Percentiles rank a stretch among this genome's conserved stretches.
These are phyloP conservation scores for Phaethon lepturus DNA, from an alignment of 2,113 vertebrate genomes.

Conservation along the genomic window DNA sequence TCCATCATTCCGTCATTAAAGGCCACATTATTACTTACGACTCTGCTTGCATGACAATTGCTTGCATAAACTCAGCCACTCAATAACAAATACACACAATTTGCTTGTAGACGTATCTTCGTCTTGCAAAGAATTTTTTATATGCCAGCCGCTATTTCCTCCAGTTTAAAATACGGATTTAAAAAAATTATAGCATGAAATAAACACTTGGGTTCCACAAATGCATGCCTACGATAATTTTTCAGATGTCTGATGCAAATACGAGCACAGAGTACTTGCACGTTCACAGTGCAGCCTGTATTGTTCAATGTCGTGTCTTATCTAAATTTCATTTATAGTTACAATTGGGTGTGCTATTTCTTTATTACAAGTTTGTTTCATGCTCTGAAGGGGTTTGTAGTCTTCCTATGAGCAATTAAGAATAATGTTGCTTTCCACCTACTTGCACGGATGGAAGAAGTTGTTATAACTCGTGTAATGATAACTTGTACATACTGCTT, in stretches of 20 bases:
- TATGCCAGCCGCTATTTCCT: background rate
- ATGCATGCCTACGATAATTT: background rate
- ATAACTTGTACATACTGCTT: background rate
- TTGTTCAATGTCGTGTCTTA: background rate
- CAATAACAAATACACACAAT: slow-evolving; percentile 58
- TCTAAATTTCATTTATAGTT: background rate
- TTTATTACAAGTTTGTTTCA: background rate
- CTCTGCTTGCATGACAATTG: slow-evolving; percentile 98
- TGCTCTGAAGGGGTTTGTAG: background rate
- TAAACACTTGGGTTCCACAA: background rate
- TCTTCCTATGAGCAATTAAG: background rate
- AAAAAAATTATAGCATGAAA: background rate
- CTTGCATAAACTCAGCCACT: slow-evolving; percentile 80
- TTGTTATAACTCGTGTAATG: background rate
- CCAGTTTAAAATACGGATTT: background rate
- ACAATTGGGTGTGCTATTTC: background rate
- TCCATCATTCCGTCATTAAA: slow-evolving; percentile 99
- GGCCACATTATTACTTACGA: slow-evolving; percentile 99
- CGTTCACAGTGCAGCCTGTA: background rate
- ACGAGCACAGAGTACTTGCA: background rate
- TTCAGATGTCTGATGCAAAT: background rate
- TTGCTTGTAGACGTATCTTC: slow-evolving; percentile 41
- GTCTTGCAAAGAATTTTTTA: background rate
- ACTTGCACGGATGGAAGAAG: background rate
- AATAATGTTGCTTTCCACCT: background rate